phyloP scores from a whole-genome alignment of 2,113 vertebrate genomes.

The Cacatua alba region DNA sequence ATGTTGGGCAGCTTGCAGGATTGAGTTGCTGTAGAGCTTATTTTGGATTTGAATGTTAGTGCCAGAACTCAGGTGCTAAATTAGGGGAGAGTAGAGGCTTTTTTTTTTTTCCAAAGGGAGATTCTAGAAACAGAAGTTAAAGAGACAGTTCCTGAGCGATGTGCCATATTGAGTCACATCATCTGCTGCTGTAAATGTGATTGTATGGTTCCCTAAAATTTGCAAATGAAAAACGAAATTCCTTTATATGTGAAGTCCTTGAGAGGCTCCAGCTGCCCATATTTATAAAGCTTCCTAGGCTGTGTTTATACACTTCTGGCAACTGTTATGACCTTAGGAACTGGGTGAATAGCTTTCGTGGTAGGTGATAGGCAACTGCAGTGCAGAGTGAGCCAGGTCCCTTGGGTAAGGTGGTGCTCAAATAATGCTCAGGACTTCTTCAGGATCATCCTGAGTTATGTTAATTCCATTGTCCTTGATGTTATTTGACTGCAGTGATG shows the following conservation, averaged over 20 bases:
- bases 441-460: background rate
- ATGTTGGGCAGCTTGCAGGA: background rate
- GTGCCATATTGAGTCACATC: background rate
- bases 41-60: slow-evolving; percentile 25
- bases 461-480: background rate
- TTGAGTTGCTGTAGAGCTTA: background rate
- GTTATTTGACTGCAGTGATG: background rate
- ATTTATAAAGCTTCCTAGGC: background rate
- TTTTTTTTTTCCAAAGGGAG: background rate
- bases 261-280: background rate
- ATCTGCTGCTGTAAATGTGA: background rate
- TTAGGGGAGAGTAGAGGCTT: background rate
- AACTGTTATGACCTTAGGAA: background rate
- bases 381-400: background rate
- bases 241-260: background rate
- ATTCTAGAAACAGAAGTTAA: background rate
- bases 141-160: background rate
- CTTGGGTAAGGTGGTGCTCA: background rate
- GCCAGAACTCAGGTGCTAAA: slow-evolving; percentile 6
- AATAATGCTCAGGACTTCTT: background rate
- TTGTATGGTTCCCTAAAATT: background rate
- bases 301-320: background rate
- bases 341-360: background rate
- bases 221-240: background rate
- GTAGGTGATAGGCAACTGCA: background rate